Evolutionary conservation across 2,113 vertebrate species (phyloP).

Genomic region (Phalacrocorax brasilianus): DNA sequence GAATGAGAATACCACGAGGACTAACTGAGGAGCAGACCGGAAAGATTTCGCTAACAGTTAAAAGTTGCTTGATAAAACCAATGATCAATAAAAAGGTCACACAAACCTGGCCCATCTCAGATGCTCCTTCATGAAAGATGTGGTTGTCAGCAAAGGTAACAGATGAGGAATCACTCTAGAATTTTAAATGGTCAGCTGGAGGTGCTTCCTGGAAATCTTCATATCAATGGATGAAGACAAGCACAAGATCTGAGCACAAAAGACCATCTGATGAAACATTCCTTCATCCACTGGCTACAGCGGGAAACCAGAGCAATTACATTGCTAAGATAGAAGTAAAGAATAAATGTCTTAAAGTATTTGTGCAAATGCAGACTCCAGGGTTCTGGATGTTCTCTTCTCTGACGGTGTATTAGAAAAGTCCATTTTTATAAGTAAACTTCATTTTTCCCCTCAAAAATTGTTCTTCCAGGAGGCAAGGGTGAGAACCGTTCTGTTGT

Average conservation of each 20-base stretch:
- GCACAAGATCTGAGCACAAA: neutral
- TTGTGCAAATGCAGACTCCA: neutral
- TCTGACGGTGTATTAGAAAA: neutral
- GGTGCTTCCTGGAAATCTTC: neutral
- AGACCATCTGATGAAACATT: neutral
- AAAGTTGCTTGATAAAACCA: neutral
- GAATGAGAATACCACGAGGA: neutral
- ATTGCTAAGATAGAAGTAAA: neutral
- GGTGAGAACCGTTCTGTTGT: neutral
- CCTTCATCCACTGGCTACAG: neutral
- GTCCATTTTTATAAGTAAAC: neutral
- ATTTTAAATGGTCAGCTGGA: neutral
- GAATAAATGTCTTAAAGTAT: neutral
- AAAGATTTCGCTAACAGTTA: neutral
- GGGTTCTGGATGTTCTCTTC: neutral
- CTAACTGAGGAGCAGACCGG: neutral
- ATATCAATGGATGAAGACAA: neutral
- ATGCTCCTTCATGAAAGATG: neutral
- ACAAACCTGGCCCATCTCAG: neutral
- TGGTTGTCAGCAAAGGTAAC: neutral
- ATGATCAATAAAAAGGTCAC: neutral
- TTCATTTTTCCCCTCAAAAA: neutral
- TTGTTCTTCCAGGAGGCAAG: neutral
- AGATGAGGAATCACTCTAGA: neutral
- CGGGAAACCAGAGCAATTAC: neutral